Evolutionary conservation across 2,797 vertebrate species (phyloP).

Genomic region (Monodelphis domestica): DNA sequence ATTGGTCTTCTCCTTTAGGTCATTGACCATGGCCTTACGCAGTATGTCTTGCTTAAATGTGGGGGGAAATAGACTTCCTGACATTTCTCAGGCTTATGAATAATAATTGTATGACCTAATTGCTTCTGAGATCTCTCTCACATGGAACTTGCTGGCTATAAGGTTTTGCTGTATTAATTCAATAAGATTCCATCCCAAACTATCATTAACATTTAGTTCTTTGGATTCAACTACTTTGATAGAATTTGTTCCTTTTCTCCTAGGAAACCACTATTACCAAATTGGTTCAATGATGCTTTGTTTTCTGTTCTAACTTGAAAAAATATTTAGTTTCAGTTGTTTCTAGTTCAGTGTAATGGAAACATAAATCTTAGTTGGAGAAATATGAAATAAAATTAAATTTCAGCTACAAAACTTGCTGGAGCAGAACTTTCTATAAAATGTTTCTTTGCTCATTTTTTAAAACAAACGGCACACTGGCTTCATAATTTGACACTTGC

Average conservation of each 20-base stretch:
- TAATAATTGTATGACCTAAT: background rate
- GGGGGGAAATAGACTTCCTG: background rate
- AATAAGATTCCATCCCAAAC: background rate
- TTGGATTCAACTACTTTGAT: background rate
- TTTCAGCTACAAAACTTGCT: conserved; percentile 69
- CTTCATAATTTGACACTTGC: conserved; percentile 58
- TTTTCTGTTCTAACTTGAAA: conserved; percentile 60
- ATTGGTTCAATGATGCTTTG: background rate
- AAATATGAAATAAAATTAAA: conserved; percentile 64
- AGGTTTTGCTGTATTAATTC: background rate
- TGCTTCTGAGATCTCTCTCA: background rate
- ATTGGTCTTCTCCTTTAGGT: background rate
- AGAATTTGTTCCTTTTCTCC: background rate
- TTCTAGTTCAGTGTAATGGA: conserved; percentile 69
- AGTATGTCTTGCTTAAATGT: background rate
- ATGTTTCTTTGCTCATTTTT: conserved; percentile 65
- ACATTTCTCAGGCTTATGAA: background rate
- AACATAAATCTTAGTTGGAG: conserved; percentile 71
- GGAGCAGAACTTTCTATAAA: conserved; percentile 52
- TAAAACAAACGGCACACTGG: conserved; percentile 69
- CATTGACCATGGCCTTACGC: background rate
- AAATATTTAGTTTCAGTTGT: conserved; percentile 8
- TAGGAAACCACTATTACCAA: background rate
- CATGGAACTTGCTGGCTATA: background rate
- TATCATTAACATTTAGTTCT: background rate